Conservation (phyloP, 2,888 invertebrate genomes). For the Caenorhabditis macrosperma region DNA sequence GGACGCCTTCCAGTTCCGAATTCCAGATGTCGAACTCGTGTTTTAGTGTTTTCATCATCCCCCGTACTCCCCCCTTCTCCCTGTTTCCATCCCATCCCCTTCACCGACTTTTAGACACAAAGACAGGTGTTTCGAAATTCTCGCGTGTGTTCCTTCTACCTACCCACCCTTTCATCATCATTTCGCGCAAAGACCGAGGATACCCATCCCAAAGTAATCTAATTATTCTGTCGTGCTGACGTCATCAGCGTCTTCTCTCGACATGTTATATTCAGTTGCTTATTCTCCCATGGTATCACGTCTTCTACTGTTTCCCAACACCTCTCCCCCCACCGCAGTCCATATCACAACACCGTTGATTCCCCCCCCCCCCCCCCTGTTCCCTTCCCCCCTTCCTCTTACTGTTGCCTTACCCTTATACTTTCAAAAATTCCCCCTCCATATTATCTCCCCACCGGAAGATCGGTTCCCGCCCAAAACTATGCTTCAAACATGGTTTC, state of each 20-base stretch:
- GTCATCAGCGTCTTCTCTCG: not conserved
- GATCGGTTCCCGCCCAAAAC: slow-evolving; percentile 28
- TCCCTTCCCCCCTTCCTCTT: not conserved
- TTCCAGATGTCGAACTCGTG: slow-evolving; percentile 1
- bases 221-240: not conserved
- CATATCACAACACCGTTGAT: slow-evolving; percentile 4
- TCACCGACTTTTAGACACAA: slow-evolving; percentile 37
- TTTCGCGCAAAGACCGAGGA: slow-evolving; percentile 1
- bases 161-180: slow-evolving; percentile 1
- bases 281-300: slow-evolving; percentile 24
- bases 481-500: slow-evolving; percentile 22
- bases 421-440: not conserved
- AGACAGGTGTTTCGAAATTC: slow-evolving; percentile 37
- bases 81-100: slow-evolving; percentile 1
- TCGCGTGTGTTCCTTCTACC: slow-evolving; percentile 3
- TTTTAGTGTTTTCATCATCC: no score
- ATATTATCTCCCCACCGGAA: not conserved
- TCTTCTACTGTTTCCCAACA: slow-evolving; percentile 14
- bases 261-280: not conserved
- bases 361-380: not conserved
- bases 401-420: slow-evolving; percentile 1
- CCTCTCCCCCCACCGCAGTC: slow-evolving; percentile 8
- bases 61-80: not conserved
- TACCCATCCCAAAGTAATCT: not conserved
- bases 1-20: not conserved